phyloP scores from a whole-genome alignment of 2,888 invertebrate species.

The Yponomeuta sedellus region DNA sequence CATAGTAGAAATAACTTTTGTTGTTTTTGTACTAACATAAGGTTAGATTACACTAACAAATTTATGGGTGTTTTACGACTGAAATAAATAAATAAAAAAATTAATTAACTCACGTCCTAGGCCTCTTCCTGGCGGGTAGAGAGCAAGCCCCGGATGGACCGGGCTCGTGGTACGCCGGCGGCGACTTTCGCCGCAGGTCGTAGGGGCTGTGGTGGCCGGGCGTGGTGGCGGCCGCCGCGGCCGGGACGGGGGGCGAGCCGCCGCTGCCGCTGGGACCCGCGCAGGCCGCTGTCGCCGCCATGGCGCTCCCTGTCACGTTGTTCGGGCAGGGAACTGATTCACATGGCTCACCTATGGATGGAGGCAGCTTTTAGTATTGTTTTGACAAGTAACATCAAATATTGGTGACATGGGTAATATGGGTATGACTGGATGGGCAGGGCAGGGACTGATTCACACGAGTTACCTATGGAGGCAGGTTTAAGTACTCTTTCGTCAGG shows the following conservation, averaged over 20 bases:
- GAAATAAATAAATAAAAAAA: too few species aligned
- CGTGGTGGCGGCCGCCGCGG: constrained; percentile 81
- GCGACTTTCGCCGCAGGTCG: constrained; percentile 91
- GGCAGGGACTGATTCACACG: too few species aligned
- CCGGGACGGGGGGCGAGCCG: constrained; percentile 70
- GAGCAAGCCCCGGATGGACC: constrained; percentile 79
- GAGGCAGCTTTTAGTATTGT: background rate
- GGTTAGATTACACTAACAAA: too few species aligned
- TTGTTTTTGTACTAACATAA: too few species aligned
- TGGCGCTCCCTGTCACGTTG: constrained; percentile 74
- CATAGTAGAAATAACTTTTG: too few species aligned
- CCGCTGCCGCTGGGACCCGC: constrained; percentile 74
- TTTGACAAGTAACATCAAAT: background rate
- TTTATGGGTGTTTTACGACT: too few species aligned
- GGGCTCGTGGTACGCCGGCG: constrained; percentile 82
- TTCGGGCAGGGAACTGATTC: constrained; percentile 85
- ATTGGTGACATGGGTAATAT: background rate
- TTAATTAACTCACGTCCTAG: constrained; percentile 81
- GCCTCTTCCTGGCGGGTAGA: constrained; percentile 90
- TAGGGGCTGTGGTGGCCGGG: constrained; percentile 90
- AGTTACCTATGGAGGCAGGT: too few species aligned
- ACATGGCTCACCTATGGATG: constrained; percentile 82
- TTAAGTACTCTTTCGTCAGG: too few species aligned
- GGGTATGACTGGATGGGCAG: background rate
- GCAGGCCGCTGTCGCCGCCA: constrained; percentile 71